phyloP scores from a whole-genome alignment of 2,113 vertebrate species.

The Chionomys nivalis region DNA sequence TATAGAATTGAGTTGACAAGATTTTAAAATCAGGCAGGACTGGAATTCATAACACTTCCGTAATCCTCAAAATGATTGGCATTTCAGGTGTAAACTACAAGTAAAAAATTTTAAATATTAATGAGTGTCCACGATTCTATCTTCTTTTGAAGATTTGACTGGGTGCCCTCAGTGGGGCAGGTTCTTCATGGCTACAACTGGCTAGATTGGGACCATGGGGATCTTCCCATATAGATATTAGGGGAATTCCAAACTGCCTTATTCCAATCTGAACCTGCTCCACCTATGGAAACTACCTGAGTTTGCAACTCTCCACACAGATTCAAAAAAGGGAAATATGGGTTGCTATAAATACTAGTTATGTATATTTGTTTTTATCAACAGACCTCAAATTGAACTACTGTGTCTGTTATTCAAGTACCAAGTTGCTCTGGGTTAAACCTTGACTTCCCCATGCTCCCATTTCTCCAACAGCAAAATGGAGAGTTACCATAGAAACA shows the following conservation, averaged over 20 bases:
- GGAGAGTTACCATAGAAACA: not conserved
- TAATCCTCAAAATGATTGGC: not conserved
- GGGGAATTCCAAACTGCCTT: not conserved
- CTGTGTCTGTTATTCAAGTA: not conserved
- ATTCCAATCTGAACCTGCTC: not conserved
- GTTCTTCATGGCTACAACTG: not conserved
- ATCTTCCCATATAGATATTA: not conserved
- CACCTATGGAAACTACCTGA: not conserved
- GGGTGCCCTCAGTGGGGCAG: not conserved
- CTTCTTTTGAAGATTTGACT: not conserved
- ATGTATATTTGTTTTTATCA: not conserved
- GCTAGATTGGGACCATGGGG: not conserved
- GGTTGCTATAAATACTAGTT: not conserved
- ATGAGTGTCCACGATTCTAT: not conserved
- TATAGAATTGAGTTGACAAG: not conserved
- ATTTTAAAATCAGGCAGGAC: constrained; percentile 2
- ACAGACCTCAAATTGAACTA: constrained; percentile 10
- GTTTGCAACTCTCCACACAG: not conserved
- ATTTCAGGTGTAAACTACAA: too few relatives aligned
- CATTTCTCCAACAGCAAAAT: not conserved
- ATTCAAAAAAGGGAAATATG: not conserved
- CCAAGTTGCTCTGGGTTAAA: not conserved
- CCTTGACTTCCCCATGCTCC: not conserved
- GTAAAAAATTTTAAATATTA: not conserved
- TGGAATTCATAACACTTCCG: not conserved